Evolutionary conservation across 2,113 vertebrate species (phyloP), one percentile per base, ranked within the genome.

Genomic region (Corvus hawaiiensis): DNA sequence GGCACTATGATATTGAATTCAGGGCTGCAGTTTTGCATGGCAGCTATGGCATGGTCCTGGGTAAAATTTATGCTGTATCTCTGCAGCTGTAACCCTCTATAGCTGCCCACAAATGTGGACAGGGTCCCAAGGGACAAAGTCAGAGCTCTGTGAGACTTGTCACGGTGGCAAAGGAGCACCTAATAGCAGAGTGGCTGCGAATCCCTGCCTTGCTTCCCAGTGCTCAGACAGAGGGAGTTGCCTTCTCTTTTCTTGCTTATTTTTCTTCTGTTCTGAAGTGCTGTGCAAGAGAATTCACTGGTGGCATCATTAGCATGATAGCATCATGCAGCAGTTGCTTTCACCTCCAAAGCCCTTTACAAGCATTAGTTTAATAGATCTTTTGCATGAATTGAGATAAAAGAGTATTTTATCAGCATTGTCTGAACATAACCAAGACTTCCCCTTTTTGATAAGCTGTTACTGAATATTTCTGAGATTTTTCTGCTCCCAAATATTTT

Each of bases 151-250:
- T 18, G 13, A 44, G 4, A 46, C 12, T 59, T 48, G 11, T 10
- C 20, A 35, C 3, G 1, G 18, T 0, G 2, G 4, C 3, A n/a
- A 1, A 4, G 55, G 13, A 52, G 13, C 3, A 27, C 12, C 37
- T 37, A 17, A 35, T 2, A 35, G 28, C n/a, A 85, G 43, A 37
- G 18, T 39, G 26, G 3, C 21, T 92, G 39, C 55, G 30, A 41
- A 63, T 67, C 19, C 5, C 35, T 75, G 35, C 30, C 33, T 59
- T 67, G 32, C 11, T 35, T 62, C 35, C 41, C 6, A 0, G 19
- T 2, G 1, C 7, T 72, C 54, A 41, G 35, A 17, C 0, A 0
- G 44, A 55, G 15, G 3, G 12, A 19, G 1, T 7, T 75, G 13
- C 15, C 17, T 77, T 43, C 20, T 48, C 44, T 72, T 68, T 61